Evolutionary conservation across 2,797 vertebrate species (phyloP).

Genomic region (Sparidentex hasta): DNA sequence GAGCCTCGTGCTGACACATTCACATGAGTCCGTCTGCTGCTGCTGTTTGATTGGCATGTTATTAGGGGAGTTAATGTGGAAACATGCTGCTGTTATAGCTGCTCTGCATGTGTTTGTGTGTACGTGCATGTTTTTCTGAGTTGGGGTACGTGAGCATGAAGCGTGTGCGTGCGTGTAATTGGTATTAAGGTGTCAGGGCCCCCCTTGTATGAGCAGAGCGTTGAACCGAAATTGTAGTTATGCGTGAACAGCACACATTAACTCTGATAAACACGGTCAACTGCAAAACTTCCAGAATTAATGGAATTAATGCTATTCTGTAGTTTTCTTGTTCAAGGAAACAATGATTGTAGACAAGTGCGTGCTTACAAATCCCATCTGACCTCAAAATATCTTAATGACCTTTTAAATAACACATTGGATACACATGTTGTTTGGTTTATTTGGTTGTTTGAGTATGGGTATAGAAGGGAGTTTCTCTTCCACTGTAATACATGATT

Average conservation of each 20-base stretch:
- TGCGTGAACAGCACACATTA: neutral
- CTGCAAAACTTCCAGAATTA: neutral
- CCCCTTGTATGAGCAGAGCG: neutral
- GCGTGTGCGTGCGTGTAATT: neutral
- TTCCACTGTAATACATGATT: neutral
- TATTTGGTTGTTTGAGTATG: neutral
- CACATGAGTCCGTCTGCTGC: constrained; percentile 36
- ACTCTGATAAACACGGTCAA: constrained; percentile 8
- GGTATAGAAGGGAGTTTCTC: neutral
- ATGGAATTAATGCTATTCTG: neutral
- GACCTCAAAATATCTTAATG: neutral
- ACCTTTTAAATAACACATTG: neutral
- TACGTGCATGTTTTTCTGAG: constrained; percentile 9
- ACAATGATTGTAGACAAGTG: neutral
- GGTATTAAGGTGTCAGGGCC: constrained; percentile 28
- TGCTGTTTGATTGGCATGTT: constrained; percentile 66
- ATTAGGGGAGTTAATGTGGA: constrained; percentile 56
- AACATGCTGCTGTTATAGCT: constrained; percentile 15
- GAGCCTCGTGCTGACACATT: constrained; percentile 52
- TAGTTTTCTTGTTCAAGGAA: neutral
- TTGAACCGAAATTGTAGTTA: constrained; percentile 4
- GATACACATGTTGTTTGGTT: neutral
- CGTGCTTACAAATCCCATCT: neutral
- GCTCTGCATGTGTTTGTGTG: constrained; percentile 12
- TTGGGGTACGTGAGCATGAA: neutral